Evolutionary conservation across 2,888 invertebrate genomes (phyloP).

Genomic region (Trilocha varians): DNA sequence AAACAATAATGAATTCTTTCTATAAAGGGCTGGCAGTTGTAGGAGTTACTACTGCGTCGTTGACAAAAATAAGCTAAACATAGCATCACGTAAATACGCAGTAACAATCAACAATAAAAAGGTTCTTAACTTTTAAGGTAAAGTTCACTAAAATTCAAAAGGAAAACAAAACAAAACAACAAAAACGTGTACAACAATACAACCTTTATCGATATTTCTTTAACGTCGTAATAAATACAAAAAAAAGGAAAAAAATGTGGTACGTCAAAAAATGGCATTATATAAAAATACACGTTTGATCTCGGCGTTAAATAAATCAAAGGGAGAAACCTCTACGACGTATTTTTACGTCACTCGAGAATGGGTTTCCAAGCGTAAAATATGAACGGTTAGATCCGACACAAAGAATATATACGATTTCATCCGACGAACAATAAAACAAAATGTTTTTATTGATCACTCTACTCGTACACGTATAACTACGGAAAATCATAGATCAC

Average conservation of each 20-base stretch:
- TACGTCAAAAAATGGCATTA: conserved; percentile 22
- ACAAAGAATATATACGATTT: conserved; percentile 32
- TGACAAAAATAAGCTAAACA: too few species aligned
- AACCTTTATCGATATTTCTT: neutral
- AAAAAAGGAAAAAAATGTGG: conserved; percentile 13
- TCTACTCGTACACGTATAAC: neutral
- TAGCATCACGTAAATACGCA: too few species aligned
- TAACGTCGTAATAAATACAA: neutral
- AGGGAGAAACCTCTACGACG: conserved; percentile 24
- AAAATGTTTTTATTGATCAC: conserved; percentile 22
- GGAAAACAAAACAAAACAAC: neutral
- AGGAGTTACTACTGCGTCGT: too few species aligned
- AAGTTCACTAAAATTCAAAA: too few species aligned
- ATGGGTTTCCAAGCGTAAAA: conserved; percentile 33
- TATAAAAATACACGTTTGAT: conserved; percentile 32
- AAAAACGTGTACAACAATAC: neutral
- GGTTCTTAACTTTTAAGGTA: too few species aligned
- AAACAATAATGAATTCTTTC: too few species aligned
- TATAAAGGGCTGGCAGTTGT: too few species aligned
- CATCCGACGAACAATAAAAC: conserved; percentile 30
- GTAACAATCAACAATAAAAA: too few species aligned
- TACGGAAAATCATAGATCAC: too few species aligned
- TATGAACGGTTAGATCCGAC: conserved; percentile 43
- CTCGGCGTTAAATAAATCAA: conserved; percentile 39
- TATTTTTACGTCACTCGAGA: conserved; percentile 38